Evolutionary conservation across 2,888 invertebrate genomes (phyloP), one percentile per base, ranked within the genome.

Genomic region (Sinopyrophorus schimmeli): DNA sequence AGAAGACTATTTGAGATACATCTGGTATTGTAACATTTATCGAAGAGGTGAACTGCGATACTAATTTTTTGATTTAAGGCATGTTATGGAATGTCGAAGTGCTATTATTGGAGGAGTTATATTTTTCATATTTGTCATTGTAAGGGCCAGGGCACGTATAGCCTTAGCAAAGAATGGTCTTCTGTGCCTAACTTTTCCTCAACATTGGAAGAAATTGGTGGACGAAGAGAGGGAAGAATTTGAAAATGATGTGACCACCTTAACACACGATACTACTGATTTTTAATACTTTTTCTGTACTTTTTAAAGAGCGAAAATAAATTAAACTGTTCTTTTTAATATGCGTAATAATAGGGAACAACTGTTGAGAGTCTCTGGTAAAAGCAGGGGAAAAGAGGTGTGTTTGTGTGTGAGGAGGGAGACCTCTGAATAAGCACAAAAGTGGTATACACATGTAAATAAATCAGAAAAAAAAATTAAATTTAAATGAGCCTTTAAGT

Each of bases 91-190:
- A 56, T 65, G 72, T 55, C 38, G 74, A 49, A 76, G 76, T 55
- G 63, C 70, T 48, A 61, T 76, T 21, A 71, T 77, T 61, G 76
- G 74, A 31, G 53, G 77, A 27, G 64, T 73, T 47, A 70, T 76
- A 55, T 76, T 76, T 58, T 41, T 74, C 6, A 52, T 75, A 5
- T 54, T 74, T 30, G 70, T 74, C 4, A 73, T 61, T 63, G 78
- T 56, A 65, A 74, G 62, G 62, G 79, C 70, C 66, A 78, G 61
- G 72, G 81, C 69, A 66, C 77, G 64, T 44, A 80, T 65, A 70
- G 69, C 69, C 1, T 65, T 54, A 6, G 38, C 28, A n/a, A 46
- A 66, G 12, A 68, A 63, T 42, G 62, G 48, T 30, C 67, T 71
- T 1, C 70, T 62, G 39, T 72, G 73, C 3, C 62, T 70, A 6